Conservation (phyloP, 2,113 vertebrate genomes). For the Empidonax traillii region DNA sequence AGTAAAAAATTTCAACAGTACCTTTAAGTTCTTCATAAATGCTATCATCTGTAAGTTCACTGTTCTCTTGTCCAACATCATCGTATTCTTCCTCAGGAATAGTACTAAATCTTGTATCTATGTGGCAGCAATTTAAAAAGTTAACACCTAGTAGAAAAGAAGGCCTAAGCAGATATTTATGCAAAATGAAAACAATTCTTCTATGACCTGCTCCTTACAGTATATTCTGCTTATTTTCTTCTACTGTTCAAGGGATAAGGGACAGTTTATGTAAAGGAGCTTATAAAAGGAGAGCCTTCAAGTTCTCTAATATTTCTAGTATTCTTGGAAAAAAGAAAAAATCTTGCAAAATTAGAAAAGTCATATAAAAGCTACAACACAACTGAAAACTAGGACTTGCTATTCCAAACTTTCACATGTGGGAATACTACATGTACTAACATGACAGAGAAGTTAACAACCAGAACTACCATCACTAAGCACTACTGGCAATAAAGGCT, state of each 20-base stretch:
- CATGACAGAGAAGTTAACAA: neutral
- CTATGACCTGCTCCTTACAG: neutral
- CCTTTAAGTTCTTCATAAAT: conserved; percentile 94
- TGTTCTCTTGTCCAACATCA: conserved; percentile 73
- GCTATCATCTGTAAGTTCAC: conserved; percentile 73
- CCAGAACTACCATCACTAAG: neutral
- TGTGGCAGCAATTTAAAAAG: neutral
- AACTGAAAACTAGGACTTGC: neutral
- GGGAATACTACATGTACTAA: neutral
- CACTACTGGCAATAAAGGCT: neutral
- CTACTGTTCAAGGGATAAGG: neutral
- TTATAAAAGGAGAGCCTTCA: neutral
- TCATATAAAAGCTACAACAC: neutral
- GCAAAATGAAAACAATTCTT: neutral
- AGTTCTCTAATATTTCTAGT: neutral
- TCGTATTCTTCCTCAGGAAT: conserved; percentile 90
- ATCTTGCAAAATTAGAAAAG: neutral
- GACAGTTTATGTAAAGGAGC: neutral
- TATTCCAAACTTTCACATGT: neutral
- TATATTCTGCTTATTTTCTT: neutral
- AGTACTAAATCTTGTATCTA: conserved; percentile 76
- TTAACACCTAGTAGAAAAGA: neutral
- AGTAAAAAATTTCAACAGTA: conserved; percentile 44
- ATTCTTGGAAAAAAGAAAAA: neutral
- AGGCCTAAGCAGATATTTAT: neutral